A percentile compares a stretch with the other conserved stretches of the same genome.
Evolutionary conservation across 2,888 invertebrate species (phyloP).

Genomic region (Seladonia tumulorum): DNA sequence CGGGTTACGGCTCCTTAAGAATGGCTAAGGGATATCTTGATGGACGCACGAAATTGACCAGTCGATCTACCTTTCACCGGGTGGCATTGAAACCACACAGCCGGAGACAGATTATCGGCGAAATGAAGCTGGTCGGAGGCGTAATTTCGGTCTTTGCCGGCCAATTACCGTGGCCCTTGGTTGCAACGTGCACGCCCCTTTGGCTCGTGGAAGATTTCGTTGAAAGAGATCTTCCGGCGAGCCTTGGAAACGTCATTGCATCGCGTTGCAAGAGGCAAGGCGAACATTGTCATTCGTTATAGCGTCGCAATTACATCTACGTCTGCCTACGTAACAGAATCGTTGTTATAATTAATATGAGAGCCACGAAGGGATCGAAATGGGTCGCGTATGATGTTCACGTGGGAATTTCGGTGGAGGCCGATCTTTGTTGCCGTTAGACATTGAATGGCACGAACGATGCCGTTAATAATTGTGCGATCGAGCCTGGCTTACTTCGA

Average conservation of each 20-base stretch:
- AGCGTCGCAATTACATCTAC: constrained; percentile 6
- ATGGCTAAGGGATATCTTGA: constrained; percentile 16
- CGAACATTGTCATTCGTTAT: constrained; percentile 23
- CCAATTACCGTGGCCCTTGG: constrained; percentile 50
- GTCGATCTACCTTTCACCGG: constrained; percentile 65
- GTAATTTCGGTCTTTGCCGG: constrained; percentile 53
- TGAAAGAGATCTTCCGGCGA: constrained; percentile 15
- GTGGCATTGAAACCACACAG: constrained; percentile 55
- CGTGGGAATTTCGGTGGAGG: constrained; percentile 45
- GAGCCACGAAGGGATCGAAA: constrained; percentile 19
- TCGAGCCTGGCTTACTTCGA: background rate
- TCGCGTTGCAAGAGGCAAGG: background rate
- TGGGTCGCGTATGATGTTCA: constrained; percentile 26
- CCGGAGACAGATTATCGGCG: constrained; percentile 42
- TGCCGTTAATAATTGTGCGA: constrained; percentile 11
- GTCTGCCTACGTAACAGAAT: constrained; percentile 26
- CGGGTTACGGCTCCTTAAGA: background rate
- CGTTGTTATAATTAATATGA: constrained; percentile 39
- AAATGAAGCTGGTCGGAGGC: constrained; percentile 43
- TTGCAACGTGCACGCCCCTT: constrained; percentile 31
- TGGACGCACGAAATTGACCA: constrained; percentile 55
- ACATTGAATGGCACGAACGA: background rate
- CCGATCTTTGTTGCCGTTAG: constrained; percentile 32
- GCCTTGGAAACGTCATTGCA: constrained; percentile 34
- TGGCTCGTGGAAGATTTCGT: constrained; percentile 16